These are phyloP conservation scores for Vidua macroura DNA, from an alignment of 2,113 vertebrate species.

Conservation along the genomic window DNA sequence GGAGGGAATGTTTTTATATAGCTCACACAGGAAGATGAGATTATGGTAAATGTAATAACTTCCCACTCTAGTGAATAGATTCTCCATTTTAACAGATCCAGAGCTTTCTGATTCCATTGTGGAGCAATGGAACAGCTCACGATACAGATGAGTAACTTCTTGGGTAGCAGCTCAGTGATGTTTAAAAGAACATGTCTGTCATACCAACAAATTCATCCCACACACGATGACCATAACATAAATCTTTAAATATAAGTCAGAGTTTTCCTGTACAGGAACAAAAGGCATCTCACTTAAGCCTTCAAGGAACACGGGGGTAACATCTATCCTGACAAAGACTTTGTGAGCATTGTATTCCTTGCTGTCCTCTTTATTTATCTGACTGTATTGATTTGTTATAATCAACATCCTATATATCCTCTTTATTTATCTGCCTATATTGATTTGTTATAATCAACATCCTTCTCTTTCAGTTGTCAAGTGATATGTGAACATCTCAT, in stretches of 20 bases:
- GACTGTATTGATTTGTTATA: background rate
- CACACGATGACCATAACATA: fast-evolving
- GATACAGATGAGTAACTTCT: background rate
- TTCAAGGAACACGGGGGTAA: background rate
- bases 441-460: background rate
- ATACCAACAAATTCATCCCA: background rate
- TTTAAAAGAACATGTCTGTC: background rate
- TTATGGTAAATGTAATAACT: background rate
- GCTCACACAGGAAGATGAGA: background rate
- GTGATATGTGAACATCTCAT: background rate
- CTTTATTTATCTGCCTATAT: background rate
- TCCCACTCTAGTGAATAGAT: background rate
- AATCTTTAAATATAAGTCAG: background rate
- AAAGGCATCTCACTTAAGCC: background rate
- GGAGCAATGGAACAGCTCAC: background rate
- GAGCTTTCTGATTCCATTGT: background rate
- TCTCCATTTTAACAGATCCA: background rate
- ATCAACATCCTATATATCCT: background rate
- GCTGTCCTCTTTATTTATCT: background rate
- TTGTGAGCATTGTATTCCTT: background rate
- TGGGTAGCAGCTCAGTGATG: background rate
- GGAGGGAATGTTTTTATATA: background rate
- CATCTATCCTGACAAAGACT: background rate
- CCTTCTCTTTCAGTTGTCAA: background rate
- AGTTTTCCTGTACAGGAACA: background rate